Base-by-base conservation (phyloP, 2,113 vertebrate species). In the Fulmarus glacialis region DNA sequence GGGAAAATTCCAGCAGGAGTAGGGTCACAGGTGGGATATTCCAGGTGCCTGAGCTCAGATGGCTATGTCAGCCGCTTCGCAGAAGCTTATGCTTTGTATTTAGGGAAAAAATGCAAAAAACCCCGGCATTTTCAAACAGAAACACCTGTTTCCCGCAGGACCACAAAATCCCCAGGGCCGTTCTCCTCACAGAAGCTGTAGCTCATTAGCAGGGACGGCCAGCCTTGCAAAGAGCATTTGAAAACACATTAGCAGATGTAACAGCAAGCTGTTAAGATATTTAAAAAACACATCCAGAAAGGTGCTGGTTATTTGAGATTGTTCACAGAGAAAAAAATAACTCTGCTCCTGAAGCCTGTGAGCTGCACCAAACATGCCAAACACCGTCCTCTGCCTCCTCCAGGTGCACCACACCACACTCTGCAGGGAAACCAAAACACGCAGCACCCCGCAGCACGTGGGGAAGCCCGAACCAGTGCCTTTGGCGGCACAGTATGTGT, bases 381-480 rank as follows among this genome's bases (percentile, higher is more conserved):
- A 81, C 2, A 1, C 40, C 42, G 5, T 15, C 73, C 59, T 32
- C 40, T 60, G 40, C 59, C 72, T 87, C 55, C 67, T 73, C n/a
- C 72, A 67, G 80, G 67, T 27, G 56, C 56, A 43, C 47, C 43
- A 38, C 2, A 1, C 38, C 34, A 19, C n/a, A 1, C 9, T 36
- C 45, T 4, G 36, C 0, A 4, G 77, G 24, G 24, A 74, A 82
- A 58, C 9, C 6, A 64, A 71, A 34, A 30, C 5, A 11, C 2
- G 32, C n/a, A 42, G 52, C 59, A 38, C n/a, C 8, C 14, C 0
- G 3, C 36, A 42, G 45, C 0, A 1, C 4, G 36, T 2, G 4
- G 40, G 58, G 50, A 64, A 74, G 42, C 15, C 13, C 64, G 79
- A 29, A 47, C 1, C 47, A 42, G 18, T 2, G 55, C 9, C 47